A percentile compares a stretch with the other conserved stretches of the same genome.
Conservation (phyloP, 2,888 invertebrate species). For the Stegophylla sp. region DNA sequence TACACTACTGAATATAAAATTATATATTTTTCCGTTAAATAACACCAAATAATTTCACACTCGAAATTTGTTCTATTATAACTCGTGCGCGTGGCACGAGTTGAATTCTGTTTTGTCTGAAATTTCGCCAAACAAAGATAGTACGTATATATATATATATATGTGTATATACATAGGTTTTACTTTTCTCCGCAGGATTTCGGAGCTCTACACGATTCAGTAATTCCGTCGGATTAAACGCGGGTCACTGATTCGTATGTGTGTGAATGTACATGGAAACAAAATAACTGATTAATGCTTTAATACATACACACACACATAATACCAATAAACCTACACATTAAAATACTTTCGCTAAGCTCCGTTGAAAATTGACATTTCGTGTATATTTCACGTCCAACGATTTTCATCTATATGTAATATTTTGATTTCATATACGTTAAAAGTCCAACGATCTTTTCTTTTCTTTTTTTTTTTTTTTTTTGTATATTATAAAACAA, state of each 20-base stretch:
- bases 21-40: too few species aligned
- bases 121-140: neutral
- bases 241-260: constrained; percentile 11
- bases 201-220: neutral
- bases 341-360: neutral
- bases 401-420: too few species aligned
- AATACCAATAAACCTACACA: neutral
- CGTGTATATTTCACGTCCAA: neutral
- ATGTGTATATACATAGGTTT: too few species aligned
- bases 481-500: too few species aligned
- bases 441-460: too few species aligned
- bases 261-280: neutral
- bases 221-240: neutral
- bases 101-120: neutral
- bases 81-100: neutral
- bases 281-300: neutral
- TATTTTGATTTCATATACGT: too few species aligned
- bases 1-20: too few species aligned
- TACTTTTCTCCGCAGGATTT: neutral
- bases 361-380: neutral
- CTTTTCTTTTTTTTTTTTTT: too few species aligned
- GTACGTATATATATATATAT: too few species aligned
- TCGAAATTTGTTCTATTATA: too few species aligned
- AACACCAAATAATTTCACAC: too few species aligned
- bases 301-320: neutral